Conservation (phyloP, 1,140 invertebrate species). For the Ectropis grisescens region DNA sequence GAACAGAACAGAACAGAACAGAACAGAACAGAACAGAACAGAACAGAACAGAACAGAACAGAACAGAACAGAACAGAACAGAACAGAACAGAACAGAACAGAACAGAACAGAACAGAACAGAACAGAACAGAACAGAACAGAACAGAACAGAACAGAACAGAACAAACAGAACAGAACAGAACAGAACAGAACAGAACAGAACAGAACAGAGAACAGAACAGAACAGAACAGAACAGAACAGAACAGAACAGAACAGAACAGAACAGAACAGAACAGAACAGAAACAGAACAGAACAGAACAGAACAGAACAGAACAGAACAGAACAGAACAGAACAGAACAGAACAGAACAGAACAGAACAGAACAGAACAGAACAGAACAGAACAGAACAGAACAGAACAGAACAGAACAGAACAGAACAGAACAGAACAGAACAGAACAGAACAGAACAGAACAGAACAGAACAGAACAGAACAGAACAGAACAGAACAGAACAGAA, state of each 20-base stretch:
- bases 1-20: too few relatives aligned
- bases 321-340: conserved; percentile 14
- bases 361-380: conserved; percentile 10
- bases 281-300: conserved; percentile 16
- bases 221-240: too few relatives aligned
- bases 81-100: too few relatives aligned
- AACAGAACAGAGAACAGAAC: too few relatives aligned
- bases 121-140: too few relatives aligned
- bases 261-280: too few relatives aligned
- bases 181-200: too few relatives aligned
- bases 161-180: too few relatives aligned
- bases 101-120: too few relatives aligned
- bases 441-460: conserved; percentile 2
- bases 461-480: neutral
- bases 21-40: conserved; percentile 5
- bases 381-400: conserved; percentile 1
- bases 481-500: neutral
- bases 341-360: conserved; percentile 14
- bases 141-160: too few relatives aligned
- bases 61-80: conserved; percentile 1
- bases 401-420: conserved; percentile 1
- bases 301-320: conserved; percentile 14
- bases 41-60: too few relatives aligned
- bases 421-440: conserved; percentile 2
- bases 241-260: conserved; percentile 11